Percentiles rank a stretch among this genome's conserved stretches.
These are phyloP conservation scores for Melospiza melodia DNA, from an alignment of 2,113 vertebrate species.

Conservation along the genomic window DNA sequence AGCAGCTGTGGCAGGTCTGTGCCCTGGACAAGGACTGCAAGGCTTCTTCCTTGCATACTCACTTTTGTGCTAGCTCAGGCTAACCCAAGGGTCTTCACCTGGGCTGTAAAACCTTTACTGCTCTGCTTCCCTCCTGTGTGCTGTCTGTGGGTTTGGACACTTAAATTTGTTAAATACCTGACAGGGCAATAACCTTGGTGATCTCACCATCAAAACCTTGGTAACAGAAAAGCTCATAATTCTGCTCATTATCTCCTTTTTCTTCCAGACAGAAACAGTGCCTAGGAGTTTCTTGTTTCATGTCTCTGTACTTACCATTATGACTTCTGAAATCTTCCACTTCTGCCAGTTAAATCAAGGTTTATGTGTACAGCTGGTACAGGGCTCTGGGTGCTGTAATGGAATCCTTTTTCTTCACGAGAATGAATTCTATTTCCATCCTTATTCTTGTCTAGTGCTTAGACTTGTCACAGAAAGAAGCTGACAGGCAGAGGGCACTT, in stretches of 20 bases:
- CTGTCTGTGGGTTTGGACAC: rapidly evolving
- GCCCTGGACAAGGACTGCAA: neutral
- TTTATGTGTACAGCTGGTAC: neutral
- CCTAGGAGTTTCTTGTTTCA: neutral
- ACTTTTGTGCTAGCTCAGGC: neutral
- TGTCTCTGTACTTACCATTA: neutral
- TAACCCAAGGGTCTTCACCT: neutral
- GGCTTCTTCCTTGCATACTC: neutral
- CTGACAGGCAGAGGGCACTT: neutral
- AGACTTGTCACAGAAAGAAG: neutral
- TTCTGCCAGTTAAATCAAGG: neutral
- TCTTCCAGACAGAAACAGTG: neutral
- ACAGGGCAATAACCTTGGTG: neutral
- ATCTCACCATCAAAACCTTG: neutral
- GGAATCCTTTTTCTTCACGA: neutral
- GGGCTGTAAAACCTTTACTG: neutral
- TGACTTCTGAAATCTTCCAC: neutral
- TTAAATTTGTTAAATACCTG: neutral
- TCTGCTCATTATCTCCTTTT: neutral
- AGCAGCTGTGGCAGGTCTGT: neutral
- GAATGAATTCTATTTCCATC: neutral
- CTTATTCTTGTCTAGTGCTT: neutral
- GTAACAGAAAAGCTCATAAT: neutral
- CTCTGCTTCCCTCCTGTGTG: neutral
- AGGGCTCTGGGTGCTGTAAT: neutral